Conservation (phyloP, 1,140 invertebrate genomes). For the Drosophila santomea region DNA sequence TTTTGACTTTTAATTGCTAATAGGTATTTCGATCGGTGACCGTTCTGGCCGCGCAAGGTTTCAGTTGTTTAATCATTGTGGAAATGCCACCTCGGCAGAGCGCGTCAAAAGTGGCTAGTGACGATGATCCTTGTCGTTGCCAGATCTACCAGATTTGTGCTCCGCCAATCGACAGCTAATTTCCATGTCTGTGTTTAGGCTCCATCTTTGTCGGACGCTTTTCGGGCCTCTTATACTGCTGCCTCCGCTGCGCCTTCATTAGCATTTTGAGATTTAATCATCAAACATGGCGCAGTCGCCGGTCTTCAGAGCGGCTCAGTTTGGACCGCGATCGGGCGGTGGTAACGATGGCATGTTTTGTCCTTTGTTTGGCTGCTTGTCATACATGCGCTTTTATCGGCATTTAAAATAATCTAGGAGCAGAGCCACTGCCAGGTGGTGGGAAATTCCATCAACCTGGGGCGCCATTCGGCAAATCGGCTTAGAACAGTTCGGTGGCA, state of each 20-base stretch:
- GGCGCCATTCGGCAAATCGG: conserved; percentile 21
- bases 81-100: conserved; percentile 53
- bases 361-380: conserved; percentile 79
- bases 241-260: conserved; percentile 72
- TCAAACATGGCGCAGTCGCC: conserved; percentile 77
- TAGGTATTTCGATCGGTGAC: conserved; percentile 80
- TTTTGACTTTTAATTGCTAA: conserved; percentile 72
- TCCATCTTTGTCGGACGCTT: conserved; percentile 40
- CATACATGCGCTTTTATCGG: conserved; percentile 82
- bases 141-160: not conserved
- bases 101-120: conserved; percentile 59
- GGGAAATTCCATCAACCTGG: conserved; percentile 50
- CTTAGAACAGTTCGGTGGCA: conserved; percentile 40
- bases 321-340: conserved; percentile 47
- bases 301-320: conserved; percentile 19
- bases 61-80: conserved; percentile 55
- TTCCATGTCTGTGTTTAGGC: conserved; percentile 65
- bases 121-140: conserved; percentile 63
- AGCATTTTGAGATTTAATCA: conserved; percentile 83
- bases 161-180: conserved; percentile 69
- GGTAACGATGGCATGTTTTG: conserved; percentile 81
- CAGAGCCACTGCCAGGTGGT: conserved; percentile 8
- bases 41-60: conserved; percentile 36
- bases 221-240: conserved; percentile 62
- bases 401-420: conserved; percentile 61